Evolutionary conservation across 2,113 vertebrate species (phyloP).

Genomic region (Aythya baeri): DNA sequence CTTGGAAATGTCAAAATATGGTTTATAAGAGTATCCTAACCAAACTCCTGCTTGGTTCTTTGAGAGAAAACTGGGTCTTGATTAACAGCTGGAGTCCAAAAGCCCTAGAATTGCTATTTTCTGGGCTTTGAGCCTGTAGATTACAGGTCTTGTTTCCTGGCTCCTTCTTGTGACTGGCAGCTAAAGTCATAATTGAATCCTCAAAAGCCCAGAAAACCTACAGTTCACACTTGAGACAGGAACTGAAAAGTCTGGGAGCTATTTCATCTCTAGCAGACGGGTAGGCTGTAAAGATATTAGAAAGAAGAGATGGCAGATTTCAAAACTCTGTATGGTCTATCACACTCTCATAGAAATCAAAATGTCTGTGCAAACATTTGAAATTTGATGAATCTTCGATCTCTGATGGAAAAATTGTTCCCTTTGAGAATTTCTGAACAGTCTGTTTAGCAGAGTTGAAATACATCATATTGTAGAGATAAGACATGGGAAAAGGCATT

Average conservation of each 20-base stretch:
- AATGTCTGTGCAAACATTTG: background rate
- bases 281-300: background rate
- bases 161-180: background rate
- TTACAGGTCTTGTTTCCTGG: background rate
- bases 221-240: background rate
- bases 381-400: background rate
- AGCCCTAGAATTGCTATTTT: background rate
- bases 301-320: background rate
- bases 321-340: background rate
- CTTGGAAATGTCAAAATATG: background rate
- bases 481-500: background rate
- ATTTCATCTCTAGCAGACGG: background rate
- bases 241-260: background rate
- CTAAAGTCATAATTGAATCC: background rate
- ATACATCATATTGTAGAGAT: background rate
- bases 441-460: background rate
- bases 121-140: background rate
- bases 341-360: background rate
- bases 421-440: background rate
- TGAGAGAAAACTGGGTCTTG: background rate
- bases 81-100: background rate
- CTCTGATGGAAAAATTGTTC: constrained; percentile 13
- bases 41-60: background rate
- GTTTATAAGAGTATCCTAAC: background rate
- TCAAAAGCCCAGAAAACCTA: background rate